Evolutionary conservation across 2,113 vertebrate genomes (phyloP), one percentile per base, ranked within the genome.

Genomic region (Cynocephalus volans): DNA sequence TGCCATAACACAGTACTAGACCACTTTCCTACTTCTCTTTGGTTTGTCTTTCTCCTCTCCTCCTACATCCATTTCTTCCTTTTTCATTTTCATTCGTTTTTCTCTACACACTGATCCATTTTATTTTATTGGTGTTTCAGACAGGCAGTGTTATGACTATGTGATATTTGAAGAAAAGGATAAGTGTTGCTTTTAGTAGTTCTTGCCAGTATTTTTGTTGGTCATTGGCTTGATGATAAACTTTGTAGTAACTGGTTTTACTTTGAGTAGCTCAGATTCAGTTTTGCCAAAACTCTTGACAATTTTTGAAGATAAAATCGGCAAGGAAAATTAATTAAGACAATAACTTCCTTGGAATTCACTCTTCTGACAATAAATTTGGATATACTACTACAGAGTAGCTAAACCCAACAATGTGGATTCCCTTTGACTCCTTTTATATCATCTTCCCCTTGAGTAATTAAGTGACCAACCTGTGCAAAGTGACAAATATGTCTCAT

Each of bases 1-100:
- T 99, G 99, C 99, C 99, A 96, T 98, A 97, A 99, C 99, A 99
- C 99, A 99, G 98, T 99, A 98, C 98, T 99, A 99, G 99, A 99
- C 99, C 99, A 99, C 98, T 98, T 98, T 98, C 94, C 98, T 98
- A 97, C 98, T 96, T 98, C 98, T 97, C 98, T 98, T 73, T 98
- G 97, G 97, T 98, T 98, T 98, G 92, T 98, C 96, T 97, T 99
- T 98, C 92, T 98, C 85, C 72, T 98, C 98, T 97, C 95, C 97
- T 98, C 97, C 97, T 97, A 80, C 98, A 98, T 98, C 98, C 98
- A 98, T 99, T 98, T 98, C 92, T 95, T 98, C 98, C 98, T 98
- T 98, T 95, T 98, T 98, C 98, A 98, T 98, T 98, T 97, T 97
- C 98, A 98, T 98, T 98, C 98, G 98, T 98, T 98, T 99, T 99